A percentile compares a stretch with the other conserved stretches of the same genome.
These are phyloP conservation scores for Orgyia antiqua DNA, from an alignment of 2,888 invertebrate genomes.

Conservation along the genomic window DNA sequence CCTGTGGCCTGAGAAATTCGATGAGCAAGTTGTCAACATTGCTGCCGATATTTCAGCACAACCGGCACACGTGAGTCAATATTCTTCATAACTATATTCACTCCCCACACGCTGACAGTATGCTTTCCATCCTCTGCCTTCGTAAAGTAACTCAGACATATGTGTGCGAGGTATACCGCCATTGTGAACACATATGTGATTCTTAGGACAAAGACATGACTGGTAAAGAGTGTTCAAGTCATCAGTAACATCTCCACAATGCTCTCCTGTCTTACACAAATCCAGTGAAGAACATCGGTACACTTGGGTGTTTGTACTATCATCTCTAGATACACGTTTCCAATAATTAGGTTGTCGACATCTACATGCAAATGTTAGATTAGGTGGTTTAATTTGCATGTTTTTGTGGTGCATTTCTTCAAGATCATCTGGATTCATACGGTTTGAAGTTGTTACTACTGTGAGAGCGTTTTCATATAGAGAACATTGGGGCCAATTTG, in stretches of 20 bases:
- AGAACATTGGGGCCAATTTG: constrained; percentile 54
- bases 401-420: constrained; percentile 57
- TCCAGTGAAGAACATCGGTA: constrained; percentile 73
- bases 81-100: constrained; percentile 50
- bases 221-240: constrained; percentile 80
- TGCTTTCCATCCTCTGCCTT: constrained; percentile 76
- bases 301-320: constrained; percentile 15
- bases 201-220: constrained; percentile 79
- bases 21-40: constrained; percentile 84
- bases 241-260: constrained; percentile 80
- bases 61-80: constrained; percentile 83
- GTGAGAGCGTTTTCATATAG: constrained; percentile 49
- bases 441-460: constrained; percentile 43
- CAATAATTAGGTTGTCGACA: constrained; percentile 74
- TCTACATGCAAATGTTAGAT: constrained; percentile 63
- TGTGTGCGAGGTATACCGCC: constrained; percentile 58
- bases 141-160: constrained; percentile 76
- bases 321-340: constrained; percentile 46
- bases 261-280: constrained; percentile 72
- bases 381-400: constrained; percentile 57
- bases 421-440: constrained; percentile 58
- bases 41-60: constrained; percentile 84
- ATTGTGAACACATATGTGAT: constrained; percentile 77
- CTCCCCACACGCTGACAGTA: constrained; percentile 62
- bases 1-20: constrained; percentile 86